Percentiles rank a stretch among this genome's conserved stretches.
Conservation (phyloP, 2,888 invertebrate genomes). For the Pollenia angustigena region DNA sequence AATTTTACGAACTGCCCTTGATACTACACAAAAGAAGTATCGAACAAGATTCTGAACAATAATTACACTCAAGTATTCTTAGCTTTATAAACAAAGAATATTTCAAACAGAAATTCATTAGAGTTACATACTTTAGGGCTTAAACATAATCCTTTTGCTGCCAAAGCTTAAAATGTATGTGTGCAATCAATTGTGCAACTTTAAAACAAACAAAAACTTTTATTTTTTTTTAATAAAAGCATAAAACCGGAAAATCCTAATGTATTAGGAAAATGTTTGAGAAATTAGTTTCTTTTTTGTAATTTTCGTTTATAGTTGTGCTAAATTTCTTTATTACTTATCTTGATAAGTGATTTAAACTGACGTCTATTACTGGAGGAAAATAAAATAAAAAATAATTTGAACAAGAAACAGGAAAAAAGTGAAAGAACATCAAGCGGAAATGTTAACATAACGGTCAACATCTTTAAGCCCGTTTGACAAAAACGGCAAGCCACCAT, state of each 20-base stretch:
- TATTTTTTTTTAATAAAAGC: slow-evolving; percentile 31
- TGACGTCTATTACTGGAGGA: slow-evolving; percentile 21
- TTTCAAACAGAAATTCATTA: slow-evolving; percentile 37
- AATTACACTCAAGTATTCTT: not conserved
- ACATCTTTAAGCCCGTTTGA: slow-evolving; percentile 56
- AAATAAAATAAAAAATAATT: slow-evolving; percentile 15
- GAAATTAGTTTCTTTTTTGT: slow-evolving; percentile 25
- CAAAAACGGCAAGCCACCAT: not conserved
- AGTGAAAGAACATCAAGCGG: not conserved
- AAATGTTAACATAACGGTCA: slow-evolving; percentile 63
- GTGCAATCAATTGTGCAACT: not conserved
- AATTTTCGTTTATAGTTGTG: not conserved
- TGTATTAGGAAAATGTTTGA: slow-evolving; percentile 41
- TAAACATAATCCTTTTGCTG: slow-evolving; percentile 26
- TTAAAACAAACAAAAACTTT: not conserved
- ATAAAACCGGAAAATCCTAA: slow-evolving; percentile 47
- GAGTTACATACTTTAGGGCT: slow-evolving; percentile 50
- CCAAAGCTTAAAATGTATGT: not conserved
- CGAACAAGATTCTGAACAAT: not conserved
- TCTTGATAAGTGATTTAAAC: slow-evolving; percentile 52
- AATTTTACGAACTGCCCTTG: not conserved
- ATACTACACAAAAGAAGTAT: slow-evolving; percentile 4
- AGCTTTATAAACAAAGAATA: slow-evolving; percentile 27
- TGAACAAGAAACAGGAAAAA: not conserved
- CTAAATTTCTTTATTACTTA: slow-evolving; percentile 48